phyloP scores from a whole-genome alignment of 2,888 invertebrate species.

The Heliconius aoede region DNA sequence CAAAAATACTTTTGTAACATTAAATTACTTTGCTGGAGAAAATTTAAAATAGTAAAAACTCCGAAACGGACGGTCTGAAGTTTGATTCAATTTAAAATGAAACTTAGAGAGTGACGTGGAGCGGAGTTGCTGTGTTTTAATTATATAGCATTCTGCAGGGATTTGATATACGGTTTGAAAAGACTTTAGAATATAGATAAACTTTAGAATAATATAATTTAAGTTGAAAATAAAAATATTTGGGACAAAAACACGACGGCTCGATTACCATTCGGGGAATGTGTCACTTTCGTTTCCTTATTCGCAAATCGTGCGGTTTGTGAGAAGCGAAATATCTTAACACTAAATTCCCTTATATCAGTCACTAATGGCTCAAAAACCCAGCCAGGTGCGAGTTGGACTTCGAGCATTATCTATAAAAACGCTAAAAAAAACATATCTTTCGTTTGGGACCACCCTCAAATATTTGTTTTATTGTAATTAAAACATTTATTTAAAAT shows the following conservation, averaged over 20 bases:
- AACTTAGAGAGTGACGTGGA: constrained; percentile 4
- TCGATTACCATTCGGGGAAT: background rate
- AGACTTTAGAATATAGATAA: background rate
- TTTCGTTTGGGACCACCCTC: too few species aligned
- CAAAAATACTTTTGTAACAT: constrained; percentile 36
- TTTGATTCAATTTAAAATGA: constrained; percentile 39
- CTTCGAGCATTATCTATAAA: too few species aligned
- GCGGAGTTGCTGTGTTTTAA: constrained; percentile 13
- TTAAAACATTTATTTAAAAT: too few species aligned
- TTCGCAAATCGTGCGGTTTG: background rate
- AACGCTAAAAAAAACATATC: too few species aligned
- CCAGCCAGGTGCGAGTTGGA: too few species aligned
- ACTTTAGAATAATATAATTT: background rate
- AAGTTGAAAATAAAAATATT: background rate
- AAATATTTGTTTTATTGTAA: too few species aligned
- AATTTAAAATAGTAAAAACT: constrained; percentile 42
- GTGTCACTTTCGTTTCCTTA: background rate
- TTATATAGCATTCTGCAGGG: constrained; percentile 3
- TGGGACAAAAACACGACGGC: background rate
- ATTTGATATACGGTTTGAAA: background rate
- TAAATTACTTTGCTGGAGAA: constrained; percentile 32
- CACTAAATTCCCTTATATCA: too few species aligned
- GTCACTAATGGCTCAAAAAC: too few species aligned
- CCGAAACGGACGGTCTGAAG: constrained; percentile 37
- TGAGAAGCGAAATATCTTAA: too few species aligned